Evolutionary conservation across 1,140 invertebrate genomes (phyloP).

Genomic region (Littorina saxatilis): DNA sequence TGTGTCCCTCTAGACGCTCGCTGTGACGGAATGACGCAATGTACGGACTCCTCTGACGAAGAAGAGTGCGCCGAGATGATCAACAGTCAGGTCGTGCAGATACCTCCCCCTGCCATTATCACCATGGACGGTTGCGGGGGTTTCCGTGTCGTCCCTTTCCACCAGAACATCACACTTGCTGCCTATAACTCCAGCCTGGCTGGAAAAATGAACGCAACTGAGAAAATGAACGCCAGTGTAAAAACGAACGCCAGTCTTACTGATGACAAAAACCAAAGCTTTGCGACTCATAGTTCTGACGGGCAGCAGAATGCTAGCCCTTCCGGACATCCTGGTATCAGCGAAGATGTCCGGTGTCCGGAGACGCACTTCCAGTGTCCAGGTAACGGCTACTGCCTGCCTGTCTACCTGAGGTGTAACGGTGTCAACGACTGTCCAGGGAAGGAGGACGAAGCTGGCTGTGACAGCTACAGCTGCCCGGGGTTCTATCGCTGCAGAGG

Average conservation of each 20-base stretch:
- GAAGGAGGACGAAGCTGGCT: conserved; percentile 31
- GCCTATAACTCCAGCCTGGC: neutral
- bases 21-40: neutral
- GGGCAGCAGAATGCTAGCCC: too few species aligned
- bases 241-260: too few species aligned
- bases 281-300: too few species aligned
- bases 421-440: conserved; percentile 39
- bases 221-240: too few species aligned
- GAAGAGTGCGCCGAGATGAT: neutral
- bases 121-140: neutral
- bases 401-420: conserved; percentile 40
- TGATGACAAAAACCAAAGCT: too few species aligned
- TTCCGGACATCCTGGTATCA: too few species aligned
- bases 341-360: too few species aligned
- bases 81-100: neutral
- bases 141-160: neutral
- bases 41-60: neutral
- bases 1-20: neutral
- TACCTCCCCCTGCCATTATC: neutral
- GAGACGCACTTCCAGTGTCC: conserved; percentile 30
- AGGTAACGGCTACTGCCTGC: conserved; percentile 25
- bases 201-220: neutral
- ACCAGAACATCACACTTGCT: too few species aligned
- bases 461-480: neutral
- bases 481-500: conserved; percentile 22